Conservation (phyloP, 2,797 vertebrate species). For the Rhinatrema bivittatum region DNA sequence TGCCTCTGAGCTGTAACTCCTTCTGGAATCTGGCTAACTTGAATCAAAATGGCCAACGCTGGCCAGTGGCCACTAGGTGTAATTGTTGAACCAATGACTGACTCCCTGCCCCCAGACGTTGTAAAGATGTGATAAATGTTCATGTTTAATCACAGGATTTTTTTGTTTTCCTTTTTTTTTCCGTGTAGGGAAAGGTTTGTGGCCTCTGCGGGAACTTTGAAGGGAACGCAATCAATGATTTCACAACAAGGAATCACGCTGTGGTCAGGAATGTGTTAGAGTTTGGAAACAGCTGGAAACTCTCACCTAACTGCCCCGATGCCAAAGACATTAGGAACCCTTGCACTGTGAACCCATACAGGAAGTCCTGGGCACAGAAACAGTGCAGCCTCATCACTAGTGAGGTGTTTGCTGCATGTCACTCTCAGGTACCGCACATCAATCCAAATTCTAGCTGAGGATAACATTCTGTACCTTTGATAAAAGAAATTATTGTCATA, state of each 20-base stretch:
- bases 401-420: conserved; percentile 57
- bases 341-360: conserved; percentile 59
- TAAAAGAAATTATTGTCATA: too few species aligned
- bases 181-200: conserved; percentile 67
- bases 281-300: conserved; percentile 81
- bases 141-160: too few species aligned
- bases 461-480: too few species aligned
- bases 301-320: conserved; percentile 61
- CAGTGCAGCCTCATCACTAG: conserved; percentile 70
- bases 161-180: too few species aligned
- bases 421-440: conserved; percentile 50
- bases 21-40: too few species aligned
- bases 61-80: too few species aligned
- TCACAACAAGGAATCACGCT: conserved; percentile 65
- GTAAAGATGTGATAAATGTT: too few species aligned
- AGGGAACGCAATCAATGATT: conserved; percentile 74
- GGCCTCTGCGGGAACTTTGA: conserved; percentile 85
- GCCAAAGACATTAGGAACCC: conserved; percentile 38
- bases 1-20: too few species aligned
- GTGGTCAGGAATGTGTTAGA: conserved; percentile 56
- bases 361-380: conserved; percentile 67
- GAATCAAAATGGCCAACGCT: too few species aligned
- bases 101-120: too few species aligned
- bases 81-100: too few species aligned
- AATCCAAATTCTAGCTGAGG: too few species aligned